phyloP scores from a whole-genome alignment of 1,140 invertebrate genomes.

The Calliopsis andreniformis region DNA sequence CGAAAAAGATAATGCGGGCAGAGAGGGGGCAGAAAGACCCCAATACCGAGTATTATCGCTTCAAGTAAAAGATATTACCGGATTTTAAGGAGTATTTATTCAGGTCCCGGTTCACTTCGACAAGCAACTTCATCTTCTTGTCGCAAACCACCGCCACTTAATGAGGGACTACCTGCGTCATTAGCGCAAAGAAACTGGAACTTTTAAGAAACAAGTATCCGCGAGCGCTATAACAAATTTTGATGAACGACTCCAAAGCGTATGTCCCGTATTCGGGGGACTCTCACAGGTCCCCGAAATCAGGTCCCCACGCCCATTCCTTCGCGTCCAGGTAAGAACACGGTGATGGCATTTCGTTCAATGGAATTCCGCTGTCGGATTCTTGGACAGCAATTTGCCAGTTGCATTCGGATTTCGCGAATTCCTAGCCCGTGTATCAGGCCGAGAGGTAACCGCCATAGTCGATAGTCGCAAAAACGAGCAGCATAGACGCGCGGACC shows the following conservation, averaged over 20 bases:
- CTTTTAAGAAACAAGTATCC: no score
- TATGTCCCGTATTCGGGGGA: slow-evolving; percentile 22
- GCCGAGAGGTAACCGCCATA: slow-evolving; percentile 67
- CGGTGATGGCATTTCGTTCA: slow-evolving; percentile 74
- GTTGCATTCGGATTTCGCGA: slow-evolving; percentile 78
- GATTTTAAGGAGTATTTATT: slow-evolving; percentile 55
- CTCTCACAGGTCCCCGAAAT: slow-evolving; percentile 36
- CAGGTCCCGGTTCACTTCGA: slow-evolving; percentile 35
- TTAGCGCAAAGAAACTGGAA: not conserved
- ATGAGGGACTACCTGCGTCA: no score
- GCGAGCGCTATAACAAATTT: slow-evolving; percentile 5
- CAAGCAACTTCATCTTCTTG: slow-evolving; percentile 23
- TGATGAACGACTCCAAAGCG: slow-evolving; percentile 27
- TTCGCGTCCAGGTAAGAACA: slow-evolving; percentile 71
- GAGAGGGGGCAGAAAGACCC: slow-evolving; percentile 24
- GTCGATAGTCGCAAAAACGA: slow-evolving; percentile 70
- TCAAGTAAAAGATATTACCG: slow-evolving; percentile 56
- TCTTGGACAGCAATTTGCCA: slow-evolving; percentile 76
- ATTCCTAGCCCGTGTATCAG: slow-evolving; percentile 77
- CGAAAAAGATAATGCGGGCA: slow-evolving; percentile 22
- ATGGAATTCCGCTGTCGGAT: slow-evolving; percentile 76
- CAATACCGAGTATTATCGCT: slow-evolving; percentile 44
- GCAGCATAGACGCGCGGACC: slow-evolving; percentile 70
- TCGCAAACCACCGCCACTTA: slow-evolving; percentile 18
- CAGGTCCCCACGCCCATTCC: slow-evolving; percentile 52